A percentile compares a stretch with the other conserved stretches of the same genome.
phyloP scores from a whole-genome alignment of 2,113 vertebrate genomes.

The Zootoca vivipara region DNA sequence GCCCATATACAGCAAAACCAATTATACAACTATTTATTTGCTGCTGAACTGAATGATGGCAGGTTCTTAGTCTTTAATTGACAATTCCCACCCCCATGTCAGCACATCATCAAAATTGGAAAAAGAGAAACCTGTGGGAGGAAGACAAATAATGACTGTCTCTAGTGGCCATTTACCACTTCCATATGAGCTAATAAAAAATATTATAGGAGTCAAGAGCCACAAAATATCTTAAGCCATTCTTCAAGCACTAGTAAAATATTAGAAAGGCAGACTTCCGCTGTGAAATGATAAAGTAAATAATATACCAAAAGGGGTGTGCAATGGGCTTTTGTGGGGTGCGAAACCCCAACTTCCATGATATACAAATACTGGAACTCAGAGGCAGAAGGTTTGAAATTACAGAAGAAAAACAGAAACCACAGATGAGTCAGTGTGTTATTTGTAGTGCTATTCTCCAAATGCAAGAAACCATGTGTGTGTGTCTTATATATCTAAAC shows the following conservation, averaged over 20 bases:
- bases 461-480: neutral
- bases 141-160: neutral
- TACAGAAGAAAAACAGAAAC: neutral
- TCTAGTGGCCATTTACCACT: neutral
- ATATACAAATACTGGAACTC: neutral
- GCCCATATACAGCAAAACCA: neutral
- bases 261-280: neutral
- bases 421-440: neutral
- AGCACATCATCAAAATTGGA: neutral
- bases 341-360: neutral
- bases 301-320: neutral
- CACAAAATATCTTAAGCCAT: neutral
- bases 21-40: neutral
- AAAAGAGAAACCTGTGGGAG: neutral
- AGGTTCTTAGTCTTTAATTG: neutral
- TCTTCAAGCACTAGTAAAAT: neutral
- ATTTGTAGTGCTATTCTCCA: neutral
- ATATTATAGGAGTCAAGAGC: neutral
- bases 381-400: neutral
- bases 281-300: neutral
- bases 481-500: neutral
- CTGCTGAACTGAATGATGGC: neutral
- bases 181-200: conserved; percentile 3
- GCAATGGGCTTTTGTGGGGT: neutral
- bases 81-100: neutral